Evolutionary conservation across 2,113 vertebrate species (phyloP).

Genomic region (Hippocampus abdominalis): DNA sequence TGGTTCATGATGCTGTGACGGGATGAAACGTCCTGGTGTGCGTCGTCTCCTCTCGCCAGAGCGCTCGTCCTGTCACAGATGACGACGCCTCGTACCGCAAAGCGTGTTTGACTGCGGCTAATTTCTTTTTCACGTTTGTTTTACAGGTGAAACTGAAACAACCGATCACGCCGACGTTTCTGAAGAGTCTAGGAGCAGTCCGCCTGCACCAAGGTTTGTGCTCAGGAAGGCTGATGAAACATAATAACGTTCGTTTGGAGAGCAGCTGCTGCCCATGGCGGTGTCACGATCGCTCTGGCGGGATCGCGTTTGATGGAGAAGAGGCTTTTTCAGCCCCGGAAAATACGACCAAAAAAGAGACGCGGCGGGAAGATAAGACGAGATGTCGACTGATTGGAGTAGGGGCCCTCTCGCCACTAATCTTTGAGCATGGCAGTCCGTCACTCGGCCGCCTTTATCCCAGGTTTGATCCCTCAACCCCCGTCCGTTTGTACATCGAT

Average conservation of each 20-base stretch:
- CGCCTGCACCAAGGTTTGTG: constrained; percentile 48
- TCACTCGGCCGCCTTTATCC: constrained; percentile 36
- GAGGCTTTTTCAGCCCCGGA: neutral
- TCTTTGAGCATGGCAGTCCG: constrained; percentile 41
- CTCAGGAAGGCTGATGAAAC: constrained; percentile 31
- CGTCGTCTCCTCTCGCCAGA: too few species aligned
- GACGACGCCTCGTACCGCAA: neutral
- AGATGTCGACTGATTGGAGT: constrained; percentile 40
- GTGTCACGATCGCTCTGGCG: neutral
- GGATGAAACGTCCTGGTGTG: too few species aligned
- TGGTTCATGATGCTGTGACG: too few species aligned
- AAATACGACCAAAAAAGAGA: constrained; percentile 12
- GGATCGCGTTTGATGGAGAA: constrained; percentile 24
- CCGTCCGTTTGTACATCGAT: constrained; percentile 56
- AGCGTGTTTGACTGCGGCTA: too few species aligned
- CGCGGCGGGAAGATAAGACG: constrained; percentile 30
- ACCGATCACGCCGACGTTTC: constrained; percentile 62
- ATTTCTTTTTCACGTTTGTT: neutral
- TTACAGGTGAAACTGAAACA: constrained; percentile 68
- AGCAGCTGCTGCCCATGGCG: constrained; percentile 17
- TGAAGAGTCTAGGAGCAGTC: constrained; percentile 22
- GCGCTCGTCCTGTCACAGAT: too few species aligned
- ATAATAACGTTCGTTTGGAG: constrained; percentile 27
- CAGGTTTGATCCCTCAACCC: constrained; percentile 42
- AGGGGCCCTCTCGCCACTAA: constrained; percentile 24